Evolutionary conservation across 2,888 invertebrate species (phyloP), one percentile per base, ranked within the genome.

Genomic region (Drosophila neoperkinsi): DNA sequence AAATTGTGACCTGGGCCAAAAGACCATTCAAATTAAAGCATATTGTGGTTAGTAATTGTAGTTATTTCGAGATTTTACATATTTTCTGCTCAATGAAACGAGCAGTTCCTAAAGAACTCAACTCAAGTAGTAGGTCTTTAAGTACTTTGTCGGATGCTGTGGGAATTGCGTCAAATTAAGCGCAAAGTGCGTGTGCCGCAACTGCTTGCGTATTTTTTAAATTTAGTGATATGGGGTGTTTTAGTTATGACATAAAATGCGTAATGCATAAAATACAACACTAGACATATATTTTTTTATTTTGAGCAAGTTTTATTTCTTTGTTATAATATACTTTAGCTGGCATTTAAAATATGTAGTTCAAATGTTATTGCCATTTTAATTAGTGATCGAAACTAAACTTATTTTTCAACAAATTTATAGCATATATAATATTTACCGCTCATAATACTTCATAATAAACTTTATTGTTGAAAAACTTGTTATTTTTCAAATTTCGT

Each of bases 131-230:
- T 57, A 1, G 36, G 36, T 33, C 41, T 21, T 51, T 33, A 67
- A 67, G n/a, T 51, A 25, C 43, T 21, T 16, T 34, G 11, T 41
- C 41, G 68, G 53, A 53, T 58, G 55, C 63, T 73, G 62, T 63
- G 73, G 57, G 83, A 90, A 90, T 89, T 89, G 88, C 78, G 28
- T 82, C 63, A 71, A 84, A 90, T 89, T 80, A 81, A 90, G 88
- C 67, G 66, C 69, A 88, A 88, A 69, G 73, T 74, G 89, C 80
- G 87, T 82, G 73, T 77, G 90, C 62, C 71, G 52, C 25, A 51
- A 56, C 58, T 60, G 58, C 30, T 38, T 43, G 31, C 25, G 38
- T 30, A 33, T 55, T 41, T 31, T 43, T 43, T 21, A 36, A n/a
- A 43, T 30, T 25, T 36, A 18, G 31, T 53, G 28, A n/a, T 2